Evolutionary conservation across 2,888 invertebrate genomes (phyloP).

Genomic region (Cybosia mesomella): DNA sequence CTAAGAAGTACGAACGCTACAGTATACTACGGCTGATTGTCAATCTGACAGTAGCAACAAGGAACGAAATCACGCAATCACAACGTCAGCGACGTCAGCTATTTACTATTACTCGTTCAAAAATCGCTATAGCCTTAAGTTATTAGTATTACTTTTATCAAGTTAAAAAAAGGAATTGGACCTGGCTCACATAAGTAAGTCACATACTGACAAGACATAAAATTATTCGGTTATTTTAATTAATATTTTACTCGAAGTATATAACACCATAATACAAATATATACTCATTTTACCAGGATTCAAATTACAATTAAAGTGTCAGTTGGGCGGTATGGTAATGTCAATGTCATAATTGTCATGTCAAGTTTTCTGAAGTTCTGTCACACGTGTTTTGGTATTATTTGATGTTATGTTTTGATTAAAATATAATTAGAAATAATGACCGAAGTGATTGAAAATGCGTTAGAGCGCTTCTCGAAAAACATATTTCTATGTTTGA

Average conservation of each 20-base stretch:
- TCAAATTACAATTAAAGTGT: neutral
- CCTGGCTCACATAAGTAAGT: no score
- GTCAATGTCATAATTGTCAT: neutral
- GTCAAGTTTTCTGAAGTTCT: neutral
- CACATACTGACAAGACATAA: neutral
- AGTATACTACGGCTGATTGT: conserved; percentile 37
- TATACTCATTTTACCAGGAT: no score
- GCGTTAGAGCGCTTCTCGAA: conserved; percentile 57
- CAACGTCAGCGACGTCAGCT: conserved; percentile 68
- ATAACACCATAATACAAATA: no score
- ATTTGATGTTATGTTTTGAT: conserved; percentile 2
- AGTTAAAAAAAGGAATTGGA: no score
- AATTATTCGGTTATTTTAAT: no score
- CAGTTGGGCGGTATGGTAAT: neutral
- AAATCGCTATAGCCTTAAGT: neutral
- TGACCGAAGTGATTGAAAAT: conserved; percentile 62
- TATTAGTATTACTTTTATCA: neutral
- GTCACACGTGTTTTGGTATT: conserved; percentile 3
- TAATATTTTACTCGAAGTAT: no score
- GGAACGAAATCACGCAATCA: conserved; percentile 43
- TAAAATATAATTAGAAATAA: no score
- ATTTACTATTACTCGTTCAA: conserved; percentile 4
- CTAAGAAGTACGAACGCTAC: conserved; percentile 15
- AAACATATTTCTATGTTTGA: conserved; percentile 61
- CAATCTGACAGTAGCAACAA: conserved; percentile 45